These are phyloP conservation scores for Regulus satrapa DNA, from an alignment of 2,113 vertebrate species.

Conservation along the genomic window DNA sequence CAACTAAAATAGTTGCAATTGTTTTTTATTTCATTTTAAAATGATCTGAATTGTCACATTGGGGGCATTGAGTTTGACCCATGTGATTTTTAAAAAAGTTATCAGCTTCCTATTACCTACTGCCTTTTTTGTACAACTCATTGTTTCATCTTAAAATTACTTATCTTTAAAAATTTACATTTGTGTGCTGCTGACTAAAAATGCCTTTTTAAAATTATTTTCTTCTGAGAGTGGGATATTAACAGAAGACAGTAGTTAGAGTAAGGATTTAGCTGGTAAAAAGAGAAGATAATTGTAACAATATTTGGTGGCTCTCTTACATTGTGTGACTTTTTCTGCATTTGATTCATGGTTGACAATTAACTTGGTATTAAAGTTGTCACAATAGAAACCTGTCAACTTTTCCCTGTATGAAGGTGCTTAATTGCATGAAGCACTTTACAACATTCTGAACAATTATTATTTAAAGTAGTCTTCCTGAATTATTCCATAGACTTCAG, in stretches of 20 bases:
- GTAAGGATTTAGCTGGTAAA: not conserved
- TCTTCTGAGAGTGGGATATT: not conserved
- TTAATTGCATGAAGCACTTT: not conserved
- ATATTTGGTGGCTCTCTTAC: not conserved
- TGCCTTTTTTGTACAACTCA: not conserved
- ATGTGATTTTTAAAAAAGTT: not conserved
- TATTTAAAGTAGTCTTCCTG: not conserved
- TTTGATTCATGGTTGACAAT: not conserved
- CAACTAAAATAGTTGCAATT: not conserved
- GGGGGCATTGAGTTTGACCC: not conserved
- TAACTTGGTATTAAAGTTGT: not conserved
- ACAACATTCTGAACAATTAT: not conserved
- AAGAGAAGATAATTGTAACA: not conserved
- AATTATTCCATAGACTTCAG: not conserved
- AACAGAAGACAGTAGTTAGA: not conserved
- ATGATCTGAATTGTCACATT: not conserved
- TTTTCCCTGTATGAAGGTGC: not conserved
- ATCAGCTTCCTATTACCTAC: not conserved
- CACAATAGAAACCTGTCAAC: not conserved
- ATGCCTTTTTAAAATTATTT: not conserved
- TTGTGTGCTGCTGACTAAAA: not conserved
- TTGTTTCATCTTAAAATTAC: not conserved
- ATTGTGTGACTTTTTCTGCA: not conserved
- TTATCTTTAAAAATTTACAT: no score
- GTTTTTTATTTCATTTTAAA: not conserved